Percentiles rank a stretch among this genome's conserved stretches.
These are phyloP conservation scores for Falco novaeseelandiae DNA, from an alignment of 2,797 vertebrate genomes.

Conservation along the genomic window DNA sequence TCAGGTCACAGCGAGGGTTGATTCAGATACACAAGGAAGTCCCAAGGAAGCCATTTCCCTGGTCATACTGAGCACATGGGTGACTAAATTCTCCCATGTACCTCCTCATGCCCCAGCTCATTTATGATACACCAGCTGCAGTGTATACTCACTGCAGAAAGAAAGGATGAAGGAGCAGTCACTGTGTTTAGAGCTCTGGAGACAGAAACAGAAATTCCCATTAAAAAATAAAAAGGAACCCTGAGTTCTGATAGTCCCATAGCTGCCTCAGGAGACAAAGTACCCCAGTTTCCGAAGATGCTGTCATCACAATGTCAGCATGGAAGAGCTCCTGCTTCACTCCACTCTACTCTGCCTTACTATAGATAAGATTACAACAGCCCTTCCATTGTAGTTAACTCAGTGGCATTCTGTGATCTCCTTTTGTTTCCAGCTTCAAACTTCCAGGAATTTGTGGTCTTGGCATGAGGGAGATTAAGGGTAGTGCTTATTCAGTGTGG, in stretches of 20 bases:
- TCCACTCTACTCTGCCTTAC: neutral
- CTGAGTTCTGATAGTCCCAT: neutral
- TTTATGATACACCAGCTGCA: neutral
- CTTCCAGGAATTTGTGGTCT: neutral
- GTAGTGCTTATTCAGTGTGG: neutral
- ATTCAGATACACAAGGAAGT: neutral
- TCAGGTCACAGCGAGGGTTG: neutral
- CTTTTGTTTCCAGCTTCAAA: neutral
- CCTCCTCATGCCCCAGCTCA: rapidly evolving
- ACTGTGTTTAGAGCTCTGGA: neutral
- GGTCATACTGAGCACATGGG: neutral
- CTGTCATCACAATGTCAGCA: neutral
- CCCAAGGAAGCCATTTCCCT: neutral
- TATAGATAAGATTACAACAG: neutral
- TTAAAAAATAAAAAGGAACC: neutral
- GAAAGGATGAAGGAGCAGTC: neutral
- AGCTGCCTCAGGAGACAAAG: neutral
- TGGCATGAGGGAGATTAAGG: neutral
- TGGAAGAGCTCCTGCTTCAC: neutral
- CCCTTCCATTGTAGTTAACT: neutral
- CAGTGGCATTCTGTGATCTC: neutral
- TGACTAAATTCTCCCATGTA: neutral
- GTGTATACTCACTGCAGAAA: neutral
- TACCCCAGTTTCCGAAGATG: neutral
- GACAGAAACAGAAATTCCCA: neutral